Evolutionary conservation across 2,113 vertebrate species (phyloP), one percentile per base, ranked within the genome.

Genomic region (Oncorhynchus masou): DNA sequence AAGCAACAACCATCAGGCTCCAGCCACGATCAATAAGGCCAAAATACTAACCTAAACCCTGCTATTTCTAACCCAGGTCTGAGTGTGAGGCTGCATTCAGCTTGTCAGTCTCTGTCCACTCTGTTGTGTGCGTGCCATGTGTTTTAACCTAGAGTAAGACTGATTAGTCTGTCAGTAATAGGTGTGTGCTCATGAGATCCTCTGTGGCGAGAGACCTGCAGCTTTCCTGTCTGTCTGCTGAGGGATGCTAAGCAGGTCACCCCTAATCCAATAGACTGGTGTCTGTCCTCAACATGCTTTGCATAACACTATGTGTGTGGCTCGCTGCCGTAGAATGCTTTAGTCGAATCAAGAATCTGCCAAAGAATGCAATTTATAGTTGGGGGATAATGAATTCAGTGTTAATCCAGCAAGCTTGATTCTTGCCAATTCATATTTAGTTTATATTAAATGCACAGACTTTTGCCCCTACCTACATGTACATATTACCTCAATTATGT

Each of bases 21-120:
- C 81, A 83, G 83, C 83, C 83, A 85, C 82, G 79, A 87, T 90
- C 82, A 75, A 88, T 74, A 85, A 77, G 80, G 82, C 83, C 82
- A 85, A 85, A 89, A 87, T 74, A 86, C 84, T 73, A 83, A 74
- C 68, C 83, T 85, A 89, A 89, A 78, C 87, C 78, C 31, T 69
- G 69, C 88, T 85, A 87, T 92, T 90, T 83, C 86, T 68, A 83
- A 88, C 83, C 73, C 74, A 71, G 81, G 85, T 85, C 85, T 90
- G 78, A 83, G 86, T 75, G 85, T 45, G 72, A 31, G 49, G 82
- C 80, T 87, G 66, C 27, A 87, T 89, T 83, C 81, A 75, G 76
- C 73, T 79, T 31, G 24, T 29, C 7, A 31, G 6, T 34, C 27
- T 31, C 20, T 3, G 39, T 45, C 39, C 39, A 9, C 39, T 51